Evolutionary conservation across 2,113 vertebrate genomes (phyloP).

Genomic region (Gallinago jamesoni): DNA sequence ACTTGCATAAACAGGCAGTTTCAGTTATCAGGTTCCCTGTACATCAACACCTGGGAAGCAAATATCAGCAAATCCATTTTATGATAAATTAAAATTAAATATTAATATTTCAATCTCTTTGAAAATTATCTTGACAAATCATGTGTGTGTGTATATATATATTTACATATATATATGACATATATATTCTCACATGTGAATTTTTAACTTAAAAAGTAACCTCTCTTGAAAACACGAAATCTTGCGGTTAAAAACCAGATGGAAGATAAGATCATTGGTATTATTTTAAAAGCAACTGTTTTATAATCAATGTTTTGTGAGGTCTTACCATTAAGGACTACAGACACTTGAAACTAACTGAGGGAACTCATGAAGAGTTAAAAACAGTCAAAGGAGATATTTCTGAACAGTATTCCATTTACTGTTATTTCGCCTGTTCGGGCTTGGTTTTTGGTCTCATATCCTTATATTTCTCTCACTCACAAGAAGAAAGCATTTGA

Average conservation of each 20-base stretch:
- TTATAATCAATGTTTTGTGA: background rate
- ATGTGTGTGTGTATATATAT: fast-evolving
- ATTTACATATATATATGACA: background rate
- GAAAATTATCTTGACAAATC: background rate
- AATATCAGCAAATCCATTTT: background rate
- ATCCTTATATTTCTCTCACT: background rate
- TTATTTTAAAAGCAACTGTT: background rate
- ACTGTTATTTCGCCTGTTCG: background rate
- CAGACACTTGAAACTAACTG: background rate
- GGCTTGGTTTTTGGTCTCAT: background rate
- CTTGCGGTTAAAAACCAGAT: background rate
- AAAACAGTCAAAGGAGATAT: background rate
- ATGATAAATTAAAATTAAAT: background rate
- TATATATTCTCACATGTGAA: background rate
- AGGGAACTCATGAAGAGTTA: background rate
- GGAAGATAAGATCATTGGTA: background rate
- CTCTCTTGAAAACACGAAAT: background rate
- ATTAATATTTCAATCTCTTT: background rate
- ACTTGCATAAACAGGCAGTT: background rate
- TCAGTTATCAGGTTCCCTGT: background rate
- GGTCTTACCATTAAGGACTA: background rate
- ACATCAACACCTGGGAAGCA: background rate
- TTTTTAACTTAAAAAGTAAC: background rate
- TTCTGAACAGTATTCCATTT: background rate
- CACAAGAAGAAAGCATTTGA: background rate